phyloP scores from a whole-genome alignment of 1,140 invertebrate species.

The Bombus balteatus region DNA sequence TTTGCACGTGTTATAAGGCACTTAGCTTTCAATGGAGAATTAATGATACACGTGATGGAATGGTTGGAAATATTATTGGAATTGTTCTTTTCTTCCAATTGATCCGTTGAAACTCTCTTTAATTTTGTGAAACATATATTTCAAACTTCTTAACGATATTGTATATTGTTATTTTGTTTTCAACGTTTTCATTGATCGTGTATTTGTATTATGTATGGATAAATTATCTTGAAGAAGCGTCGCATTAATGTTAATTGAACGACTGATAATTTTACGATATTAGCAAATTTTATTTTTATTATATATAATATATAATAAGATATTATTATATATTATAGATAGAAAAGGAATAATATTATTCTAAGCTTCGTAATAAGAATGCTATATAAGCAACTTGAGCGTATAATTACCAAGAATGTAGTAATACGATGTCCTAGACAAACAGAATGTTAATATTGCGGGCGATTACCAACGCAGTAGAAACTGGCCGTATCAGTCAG shows the following conservation, averaged over 20 bases:
- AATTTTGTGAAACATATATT: background rate
- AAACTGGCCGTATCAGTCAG: constrained; percentile 45
- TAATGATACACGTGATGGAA: background rate
- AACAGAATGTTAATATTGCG: constrained; percentile 35
- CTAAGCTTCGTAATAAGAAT: background rate
- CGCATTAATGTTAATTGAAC: too few relatives aligned
- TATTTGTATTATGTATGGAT: too few relatives aligned
- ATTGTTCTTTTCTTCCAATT: background rate
- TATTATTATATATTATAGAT: too few relatives aligned
- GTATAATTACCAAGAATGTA: constrained; percentile 35
- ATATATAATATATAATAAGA: too few relatives aligned
- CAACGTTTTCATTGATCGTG: background rate
- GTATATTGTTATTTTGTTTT: background rate
- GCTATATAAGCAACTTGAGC: constrained; percentile 1
- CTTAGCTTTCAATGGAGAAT: background rate
- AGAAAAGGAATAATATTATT: background rate
- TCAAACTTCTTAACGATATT: background rate
- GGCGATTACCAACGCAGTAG: constrained; percentile 42
- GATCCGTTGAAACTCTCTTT: background rate
- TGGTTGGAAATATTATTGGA: background rate
- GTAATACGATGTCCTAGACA: constrained; percentile 1
- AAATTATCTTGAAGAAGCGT: too few relatives aligned
- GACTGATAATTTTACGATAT: too few relatives aligned
- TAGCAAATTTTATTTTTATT: too few relatives aligned
- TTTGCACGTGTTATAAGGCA: background rate